Evolutionary conservation across 2,797 vertebrate genomes (phyloP), one percentile per base, ranked within the genome.

Genomic region (Hoplostethus mediterraneus): DNA sequence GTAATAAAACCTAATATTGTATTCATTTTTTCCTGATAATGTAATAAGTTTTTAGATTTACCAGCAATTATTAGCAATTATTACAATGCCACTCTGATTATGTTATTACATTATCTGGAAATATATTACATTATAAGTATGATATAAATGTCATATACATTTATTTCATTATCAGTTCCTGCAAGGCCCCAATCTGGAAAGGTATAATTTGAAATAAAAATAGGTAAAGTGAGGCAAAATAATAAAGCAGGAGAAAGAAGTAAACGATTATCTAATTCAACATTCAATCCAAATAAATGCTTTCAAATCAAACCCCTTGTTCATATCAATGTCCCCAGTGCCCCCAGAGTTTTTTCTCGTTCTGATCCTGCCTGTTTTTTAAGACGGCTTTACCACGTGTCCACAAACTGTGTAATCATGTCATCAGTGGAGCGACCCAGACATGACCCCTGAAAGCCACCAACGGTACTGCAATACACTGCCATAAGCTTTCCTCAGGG

Each of bases 381-480:
- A 79, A 85, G 76, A 63, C 40, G 67, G 77, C 79, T 85, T 85
- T 89, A 71, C 71, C 79, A 73, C 58, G 44, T 82, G 78, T 75
- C 47, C 51, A 68, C 57, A 71, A 77, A 86, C 73, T 63, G 70
- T 85, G 76, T 85, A 89, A 89, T 87, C 77, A 82, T 86, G 73
- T 83, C 81, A 85, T 73, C 73, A 73, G 57, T 83, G 64, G 63
- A 73, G 44, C n/a, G 66, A 89, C 90, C 89, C 89, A 93, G 90
- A 91, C 91, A 56, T 90, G 79, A 91, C 82, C 90, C 38, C 53
- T 73, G 44, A 88, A 92, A 90, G 80, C 82, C 77, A 72, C 67
- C 64, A 62, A 55, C 25, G 38, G 68, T 60, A 84, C 75, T 42
- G 68, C 71, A 87, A 72, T 67, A 71, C 77, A 77, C 74, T 54